These are phyloP conservation scores for Buphagus erythrorhynchus DNA, from an alignment of 2,797 vertebrate genomes.

Conservation along the genomic window DNA sequence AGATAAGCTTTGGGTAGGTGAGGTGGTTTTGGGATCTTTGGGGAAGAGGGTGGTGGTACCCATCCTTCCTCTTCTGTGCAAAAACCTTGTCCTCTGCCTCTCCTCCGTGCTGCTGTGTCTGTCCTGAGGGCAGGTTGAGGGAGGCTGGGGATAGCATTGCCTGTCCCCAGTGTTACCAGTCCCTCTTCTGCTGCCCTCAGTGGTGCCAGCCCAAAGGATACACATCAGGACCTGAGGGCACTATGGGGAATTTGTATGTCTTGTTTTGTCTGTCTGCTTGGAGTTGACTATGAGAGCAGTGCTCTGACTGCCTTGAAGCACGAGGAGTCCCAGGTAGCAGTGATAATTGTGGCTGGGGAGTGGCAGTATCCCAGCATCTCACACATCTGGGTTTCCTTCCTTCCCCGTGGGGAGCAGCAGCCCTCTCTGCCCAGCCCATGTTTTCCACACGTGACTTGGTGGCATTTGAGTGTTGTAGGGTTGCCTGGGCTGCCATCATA, in stretches of 20 bases:
- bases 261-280: not conserved
- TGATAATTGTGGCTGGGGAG: fast-evolving
- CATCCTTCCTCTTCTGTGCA: not conserved
- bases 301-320: not conserved
- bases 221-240: not conserved
- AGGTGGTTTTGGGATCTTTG: not conserved
- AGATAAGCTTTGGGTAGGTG: not conserved
- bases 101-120: not conserved
- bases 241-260: not conserved
- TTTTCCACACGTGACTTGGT: fast-evolving
- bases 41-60: not conserved
- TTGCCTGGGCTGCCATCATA: not conserved
- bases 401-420: not conserved
- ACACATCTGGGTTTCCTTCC: not conserved
- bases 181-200: not conserved
- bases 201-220: not conserved
- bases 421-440: fast-evolving
- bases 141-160: fast-evolving
- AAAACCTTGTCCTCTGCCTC: fast-evolving
- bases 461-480: not conserved
- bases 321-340: not conserved
- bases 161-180: not conserved
- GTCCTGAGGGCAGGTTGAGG: not conserved
- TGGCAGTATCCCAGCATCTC: not conserved
- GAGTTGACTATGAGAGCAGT: not conserved